Conservation (phyloP, 2,113 vertebrate species). For the Solea solea region DNA sequence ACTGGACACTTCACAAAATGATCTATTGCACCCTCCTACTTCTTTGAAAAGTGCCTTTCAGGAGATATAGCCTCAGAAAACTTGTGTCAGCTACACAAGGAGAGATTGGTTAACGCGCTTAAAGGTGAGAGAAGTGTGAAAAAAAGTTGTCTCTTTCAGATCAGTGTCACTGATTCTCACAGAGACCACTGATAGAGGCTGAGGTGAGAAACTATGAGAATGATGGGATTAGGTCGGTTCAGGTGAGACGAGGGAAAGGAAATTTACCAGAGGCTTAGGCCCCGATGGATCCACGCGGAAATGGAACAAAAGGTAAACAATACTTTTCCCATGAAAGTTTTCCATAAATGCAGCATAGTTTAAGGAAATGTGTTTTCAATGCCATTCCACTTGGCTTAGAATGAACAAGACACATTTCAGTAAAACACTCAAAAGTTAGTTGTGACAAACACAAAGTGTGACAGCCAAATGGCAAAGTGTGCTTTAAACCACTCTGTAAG, state of each 20-base stretch:
- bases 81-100: slow-evolving; percentile 26
- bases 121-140: not conserved
- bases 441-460: slow-evolving; percentile 4
- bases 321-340: no score
- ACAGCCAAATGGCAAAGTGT: slow-evolving; percentile 14
- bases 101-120: slow-evolving; percentile 35
- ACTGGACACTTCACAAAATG: slow-evolving; percentile 38
- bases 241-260: no score
- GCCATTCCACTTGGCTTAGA: no score
- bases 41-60: slow-evolving; percentile 44
- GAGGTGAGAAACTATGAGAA: slow-evolving; percentile 40
- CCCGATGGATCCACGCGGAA: no score
- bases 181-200: slow-evolving; percentile 26
- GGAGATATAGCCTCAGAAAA: slow-evolving; percentile 41
- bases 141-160: slow-evolving; percentile 21
- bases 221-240: slow-evolving; percentile 35
- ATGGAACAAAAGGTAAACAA: no score
- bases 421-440: no score
- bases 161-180: slow-evolving; percentile 49
- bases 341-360: no score
- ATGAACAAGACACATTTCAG: no score
- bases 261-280: no score
- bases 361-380: no score
- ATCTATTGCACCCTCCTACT: slow-evolving; percentile 38
- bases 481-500: slow-evolving; percentile 34